Evolutionary conservation across 2,888 invertebrate species (phyloP).

Genomic region (Cenopis cana): DNA sequence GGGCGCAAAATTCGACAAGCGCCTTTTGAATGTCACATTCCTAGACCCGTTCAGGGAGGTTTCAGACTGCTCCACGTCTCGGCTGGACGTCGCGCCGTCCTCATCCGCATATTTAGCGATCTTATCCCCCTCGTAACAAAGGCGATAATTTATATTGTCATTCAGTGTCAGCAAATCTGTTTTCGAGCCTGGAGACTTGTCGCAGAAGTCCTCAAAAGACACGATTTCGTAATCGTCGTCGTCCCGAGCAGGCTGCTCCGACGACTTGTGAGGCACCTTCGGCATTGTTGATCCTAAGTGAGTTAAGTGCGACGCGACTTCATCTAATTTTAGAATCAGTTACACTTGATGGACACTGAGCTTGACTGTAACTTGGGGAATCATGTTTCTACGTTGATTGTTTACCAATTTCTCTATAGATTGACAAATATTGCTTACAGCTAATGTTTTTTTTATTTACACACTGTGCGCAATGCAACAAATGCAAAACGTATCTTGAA

Average conservation of each 20-base stretch:
- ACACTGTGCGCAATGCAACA: conserved; percentile 26
- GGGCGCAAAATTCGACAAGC: conserved; percentile 69
- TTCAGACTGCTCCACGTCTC: conserved; percentile 67
- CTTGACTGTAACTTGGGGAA: conserved; percentile 16
- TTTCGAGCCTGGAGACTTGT: conserved; percentile 80
- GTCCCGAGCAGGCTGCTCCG: conserved; percentile 70
- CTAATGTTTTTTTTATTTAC: conserved; percentile 36
- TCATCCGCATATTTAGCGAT: conserved; percentile 61
- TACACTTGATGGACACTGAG: conserved; percentile 32
- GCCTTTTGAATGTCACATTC: conserved; percentile 67
- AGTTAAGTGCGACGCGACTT: conserved; percentile 43
- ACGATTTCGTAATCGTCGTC: conserved; percentile 83
- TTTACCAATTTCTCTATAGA: not conserved
- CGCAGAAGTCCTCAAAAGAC: conserved; percentile 86
- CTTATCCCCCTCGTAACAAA: conserved; percentile 76
- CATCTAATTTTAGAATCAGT: conserved; percentile 53
- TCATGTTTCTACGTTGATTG: not conserved
- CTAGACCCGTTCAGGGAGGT: conserved; percentile 74
- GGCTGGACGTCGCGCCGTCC: conserved; percentile 69
- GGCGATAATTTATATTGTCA: conserved; percentile 81
- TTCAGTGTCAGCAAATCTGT: conserved; percentile 84
- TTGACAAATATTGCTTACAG: conserved; percentile 1
- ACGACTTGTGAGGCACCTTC: conserved; percentile 77
- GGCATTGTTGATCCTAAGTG: conserved; percentile 65
- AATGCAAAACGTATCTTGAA: conserved; percentile 25